phyloP scores from a whole-genome alignment of 2,113 vertebrate genomes.

The Ranitomeya variabilis region DNA sequence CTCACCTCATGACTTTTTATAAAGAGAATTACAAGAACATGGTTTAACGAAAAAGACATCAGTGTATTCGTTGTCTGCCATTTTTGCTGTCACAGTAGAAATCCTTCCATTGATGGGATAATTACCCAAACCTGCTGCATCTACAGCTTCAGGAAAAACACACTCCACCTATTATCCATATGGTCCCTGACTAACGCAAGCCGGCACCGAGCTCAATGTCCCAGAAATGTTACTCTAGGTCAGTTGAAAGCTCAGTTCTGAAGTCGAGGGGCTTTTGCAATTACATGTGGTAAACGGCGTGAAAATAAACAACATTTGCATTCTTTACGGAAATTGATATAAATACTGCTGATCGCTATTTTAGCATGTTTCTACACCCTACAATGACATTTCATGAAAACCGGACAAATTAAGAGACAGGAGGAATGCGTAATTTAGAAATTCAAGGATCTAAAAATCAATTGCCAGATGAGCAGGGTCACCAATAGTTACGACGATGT shows the following conservation, averaged over 20 bases:
- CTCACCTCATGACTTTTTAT: neutral
- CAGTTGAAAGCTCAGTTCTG: neutral
- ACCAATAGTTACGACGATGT: neutral
- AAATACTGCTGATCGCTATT: slow-evolving; percentile 27
- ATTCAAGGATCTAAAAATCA: neutral
- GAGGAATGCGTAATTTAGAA: neutral
- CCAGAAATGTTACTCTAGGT: slow-evolving; percentile 6
- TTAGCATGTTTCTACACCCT: neutral
- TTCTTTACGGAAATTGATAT: neutral
- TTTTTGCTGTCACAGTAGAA: slow-evolving; percentile 30
- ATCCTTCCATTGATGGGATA: slow-evolving; percentile 13
- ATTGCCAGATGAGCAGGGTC: neutral
- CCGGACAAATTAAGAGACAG: slow-evolving; percentile 1
- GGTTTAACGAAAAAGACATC: neutral
- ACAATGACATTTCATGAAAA: neutral
- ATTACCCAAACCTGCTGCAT: slow-evolving; percentile 23
- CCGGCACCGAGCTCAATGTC: neutral
- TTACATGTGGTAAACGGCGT: neutral
- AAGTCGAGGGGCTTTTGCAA: neutral
- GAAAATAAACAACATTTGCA: slow-evolving; percentile 3
- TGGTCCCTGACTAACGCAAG: neutral
- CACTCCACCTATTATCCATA: slow-evolving; percentile 27
- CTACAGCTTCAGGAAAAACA: slow-evolving; percentile 24
- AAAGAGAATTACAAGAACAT: neutral
- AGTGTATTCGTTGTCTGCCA: neutral